Evolutionary conservation across 2,888 invertebrate genomes (phyloP).

Genomic region (Seira sanloemensis): DNA sequence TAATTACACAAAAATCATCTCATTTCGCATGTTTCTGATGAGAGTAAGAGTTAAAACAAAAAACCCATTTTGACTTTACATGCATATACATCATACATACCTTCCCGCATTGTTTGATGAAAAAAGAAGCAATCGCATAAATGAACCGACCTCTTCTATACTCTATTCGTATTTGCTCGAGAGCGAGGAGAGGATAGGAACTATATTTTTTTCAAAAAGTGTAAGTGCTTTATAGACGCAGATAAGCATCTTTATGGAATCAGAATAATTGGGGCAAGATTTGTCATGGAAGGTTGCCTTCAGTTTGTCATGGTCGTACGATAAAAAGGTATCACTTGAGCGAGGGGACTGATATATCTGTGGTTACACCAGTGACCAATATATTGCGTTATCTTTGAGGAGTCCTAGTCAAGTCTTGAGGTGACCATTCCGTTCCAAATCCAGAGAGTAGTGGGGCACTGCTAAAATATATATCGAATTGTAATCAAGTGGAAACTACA

Average conservation of each 20-base stretch:
- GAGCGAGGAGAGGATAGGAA: neutral
- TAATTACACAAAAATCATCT: neutral
- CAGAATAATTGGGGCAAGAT: constrained; percentile 68
- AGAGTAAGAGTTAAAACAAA: neutral
- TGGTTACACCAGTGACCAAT: too few relatives aligned
- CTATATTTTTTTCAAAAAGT: neutral
- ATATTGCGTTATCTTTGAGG: too few relatives aligned
- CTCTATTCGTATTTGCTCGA: neutral
- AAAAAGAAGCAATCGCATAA: neutral
- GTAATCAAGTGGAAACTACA: neutral
- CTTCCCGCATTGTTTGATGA: neutral
- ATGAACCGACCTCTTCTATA: neutral
- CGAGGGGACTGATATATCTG: too few relatives aligned
- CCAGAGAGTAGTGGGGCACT: too few relatives aligned
- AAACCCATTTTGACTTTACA: too few relatives aligned
- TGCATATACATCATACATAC: neutral
- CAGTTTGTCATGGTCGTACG: constrained; percentile 65
- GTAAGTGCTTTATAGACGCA: constrained; percentile 4
- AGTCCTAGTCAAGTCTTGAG: too few relatives aligned
- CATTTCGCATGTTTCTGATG: neutral
- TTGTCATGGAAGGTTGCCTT: constrained; percentile 68
- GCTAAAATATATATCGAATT: too few relatives aligned
- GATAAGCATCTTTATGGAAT: constrained; percentile 68
- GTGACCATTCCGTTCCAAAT: too few relatives aligned
- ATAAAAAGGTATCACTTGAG: constrained; percentile 49